A percentile compares a stretch with the other conserved stretches of the same genome.
Evolutionary conservation across 2,888 invertebrate species (phyloP).

Genomic region (Eupithecia exiguata): DNA sequence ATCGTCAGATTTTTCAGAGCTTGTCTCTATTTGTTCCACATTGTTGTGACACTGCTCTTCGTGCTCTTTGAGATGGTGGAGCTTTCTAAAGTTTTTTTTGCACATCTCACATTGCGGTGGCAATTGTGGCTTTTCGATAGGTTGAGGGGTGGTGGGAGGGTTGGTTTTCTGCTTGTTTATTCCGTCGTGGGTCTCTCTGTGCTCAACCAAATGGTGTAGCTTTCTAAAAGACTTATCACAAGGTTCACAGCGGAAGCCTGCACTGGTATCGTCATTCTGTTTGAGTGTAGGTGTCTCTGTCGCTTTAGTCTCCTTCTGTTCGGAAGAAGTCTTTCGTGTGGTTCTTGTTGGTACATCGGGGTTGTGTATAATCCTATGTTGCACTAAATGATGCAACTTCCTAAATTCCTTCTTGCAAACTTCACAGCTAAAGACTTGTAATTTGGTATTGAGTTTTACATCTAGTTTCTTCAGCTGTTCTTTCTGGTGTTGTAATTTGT

Average conservation of each 20-base stretch:
- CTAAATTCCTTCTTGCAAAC: slow-evolving; percentile 78
- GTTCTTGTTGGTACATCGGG: slow-evolving; percentile 54
- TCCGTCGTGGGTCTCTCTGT: slow-evolving; percentile 78
- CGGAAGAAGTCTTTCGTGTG: slow-evolving; percentile 68
- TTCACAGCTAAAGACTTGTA: slow-evolving; percentile 70
- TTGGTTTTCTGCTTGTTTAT: slow-evolving; percentile 68
- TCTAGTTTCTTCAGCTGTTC: slow-evolving; percentile 60
- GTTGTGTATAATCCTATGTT: slow-evolving; percentile 76
- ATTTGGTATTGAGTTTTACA: slow-evolving; percentile 41
- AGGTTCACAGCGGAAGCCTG: slow-evolving; percentile 79
- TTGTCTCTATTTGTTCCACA: slow-evolving; percentile 56
- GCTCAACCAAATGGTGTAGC: slow-evolving; percentile 79
- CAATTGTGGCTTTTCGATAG: slow-evolving; percentile 53
- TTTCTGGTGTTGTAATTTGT: slow-evolving; percentile 72
- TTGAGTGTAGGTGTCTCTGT: slow-evolving; percentile 56
- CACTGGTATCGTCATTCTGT: slow-evolving; percentile 66
- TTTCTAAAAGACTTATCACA: slow-evolving; percentile 81
- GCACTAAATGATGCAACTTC: slow-evolving; percentile 78
- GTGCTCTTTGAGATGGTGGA: slow-evolving; percentile 76
- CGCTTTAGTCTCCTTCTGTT: slow-evolving; percentile 61
- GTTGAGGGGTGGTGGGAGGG: slow-evolving; percentile 44
- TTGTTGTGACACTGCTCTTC: slow-evolving; percentile 68
- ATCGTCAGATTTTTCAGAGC: slow-evolving; percentile 76
- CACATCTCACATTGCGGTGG: slow-evolving; percentile 73
- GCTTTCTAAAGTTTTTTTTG: slow-evolving; percentile 76